These are phyloP conservation scores for Paelopatides confundens DNA, from an alignment of 53 echinoderm and acorn worm species.

Conservation along the genomic window DNA sequence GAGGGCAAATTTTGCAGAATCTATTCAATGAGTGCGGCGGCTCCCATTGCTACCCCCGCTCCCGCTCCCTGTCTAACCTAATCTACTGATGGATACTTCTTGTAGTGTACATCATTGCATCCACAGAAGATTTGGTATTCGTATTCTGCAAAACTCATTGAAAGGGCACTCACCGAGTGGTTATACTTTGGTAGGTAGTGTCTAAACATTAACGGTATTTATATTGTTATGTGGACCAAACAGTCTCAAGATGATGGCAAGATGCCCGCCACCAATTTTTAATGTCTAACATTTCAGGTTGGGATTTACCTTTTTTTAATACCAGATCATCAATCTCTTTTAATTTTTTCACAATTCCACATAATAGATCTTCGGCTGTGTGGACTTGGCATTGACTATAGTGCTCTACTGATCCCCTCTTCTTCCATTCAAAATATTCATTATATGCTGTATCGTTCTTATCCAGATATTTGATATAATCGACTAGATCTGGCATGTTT, in stretches of 20 bases:
- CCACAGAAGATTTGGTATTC: too few species aligned
- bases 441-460: slow-evolving; percentile 73
- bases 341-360: neutral
- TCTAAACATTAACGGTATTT: too few species aligned
- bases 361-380: neutral
- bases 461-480: slow-evolving; percentile 58
- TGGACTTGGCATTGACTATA: neutral
- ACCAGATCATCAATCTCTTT: neutral
- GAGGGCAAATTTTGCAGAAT: too few species aligned
- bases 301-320: neutral
- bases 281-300: neutral
- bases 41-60: too few species aligned
- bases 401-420: slow-evolving; percentile 38
- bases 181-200: too few species aligned
- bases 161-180: too few species aligned
- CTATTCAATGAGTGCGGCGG: too few species aligned
- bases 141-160: too few species aligned
- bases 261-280: neutral
- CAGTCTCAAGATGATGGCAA: neutral
- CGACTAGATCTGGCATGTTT: slow-evolving; percentile 42
- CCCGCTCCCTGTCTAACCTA: too few species aligned
- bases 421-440: slow-evolving; percentile 74
- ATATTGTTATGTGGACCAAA: neutral
- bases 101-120: too few species aligned
- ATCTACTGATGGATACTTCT: too few species aligned